These are phyloP conservation scores for Alsophila aescularia DNA, from an alignment of 2,888 invertebrate species.

Conservation along the genomic window DNA sequence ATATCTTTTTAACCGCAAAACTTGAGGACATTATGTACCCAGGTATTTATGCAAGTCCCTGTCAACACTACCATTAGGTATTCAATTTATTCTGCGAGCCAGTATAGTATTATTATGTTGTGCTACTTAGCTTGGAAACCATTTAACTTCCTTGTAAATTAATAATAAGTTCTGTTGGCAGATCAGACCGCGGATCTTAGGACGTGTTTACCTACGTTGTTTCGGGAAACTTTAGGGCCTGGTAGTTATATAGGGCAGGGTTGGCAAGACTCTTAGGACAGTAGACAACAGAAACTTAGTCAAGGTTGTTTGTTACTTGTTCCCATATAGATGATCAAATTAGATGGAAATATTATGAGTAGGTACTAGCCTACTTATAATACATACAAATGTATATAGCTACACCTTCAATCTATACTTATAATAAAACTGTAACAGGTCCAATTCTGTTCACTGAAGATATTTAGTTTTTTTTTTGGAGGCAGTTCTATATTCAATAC, in stretches of 20 bases:
- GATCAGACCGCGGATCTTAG: neutral
- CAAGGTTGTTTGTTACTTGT: slow-evolving; percentile 1
- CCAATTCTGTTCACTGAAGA: no score
- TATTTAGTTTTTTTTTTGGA: no score
- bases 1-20: slow-evolving; percentile 39
- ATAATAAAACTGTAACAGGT: no score
- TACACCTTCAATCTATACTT: no score
- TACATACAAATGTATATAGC: no score
- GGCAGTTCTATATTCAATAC: no score
- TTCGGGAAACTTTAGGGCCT: neutral
- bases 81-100: slow-evolving; percentile 5
- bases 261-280: no score
- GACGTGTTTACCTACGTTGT: neutral
- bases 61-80: slow-evolving; percentile 46
- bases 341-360: no score
- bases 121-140: slow-evolving; percentile 1
- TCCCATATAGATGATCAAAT: neutral
- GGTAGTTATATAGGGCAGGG: neutral
- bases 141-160: neutral
- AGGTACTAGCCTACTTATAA: neutral
- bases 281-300: neutral
- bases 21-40: slow-evolving; percentile 36
- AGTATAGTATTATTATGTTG: no score
- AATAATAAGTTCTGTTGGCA: neutral
- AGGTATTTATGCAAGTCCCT: slow-evolving; percentile 31